phyloP scores from a whole-genome alignment of 2,888 invertebrate species.

The Didymodactylos carnosus region DNA sequence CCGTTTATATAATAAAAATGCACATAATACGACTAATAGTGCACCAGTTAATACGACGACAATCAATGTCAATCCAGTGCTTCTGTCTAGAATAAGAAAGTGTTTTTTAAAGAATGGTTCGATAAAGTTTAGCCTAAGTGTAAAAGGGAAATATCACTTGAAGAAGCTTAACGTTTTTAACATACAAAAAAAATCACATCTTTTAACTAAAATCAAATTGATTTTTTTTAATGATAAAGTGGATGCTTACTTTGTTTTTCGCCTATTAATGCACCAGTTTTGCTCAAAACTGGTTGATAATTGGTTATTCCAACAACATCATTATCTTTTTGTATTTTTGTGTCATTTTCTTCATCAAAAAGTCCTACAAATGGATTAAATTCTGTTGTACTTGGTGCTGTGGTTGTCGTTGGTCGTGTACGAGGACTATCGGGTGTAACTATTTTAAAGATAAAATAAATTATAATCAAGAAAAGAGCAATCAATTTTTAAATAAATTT shows the following conservation, averaged over 20 bases:
- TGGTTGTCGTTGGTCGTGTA: not conserved
- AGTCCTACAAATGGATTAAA: not conserved
- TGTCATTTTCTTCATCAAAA: not conserved
- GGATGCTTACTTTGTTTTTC: not conserved
- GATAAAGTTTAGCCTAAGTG: too few relatives aligned
- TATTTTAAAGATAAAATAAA: not conserved
- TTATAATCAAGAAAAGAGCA: not conserved
- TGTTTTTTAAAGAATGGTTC: too few relatives aligned
- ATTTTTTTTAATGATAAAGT: not conserved
- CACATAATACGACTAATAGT: not conserved
- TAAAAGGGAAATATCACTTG: too few relatives aligned
- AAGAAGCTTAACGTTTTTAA: too few relatives aligned
- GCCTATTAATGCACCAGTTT: not conserved
- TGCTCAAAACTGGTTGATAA: not conserved
- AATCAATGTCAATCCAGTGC: not conserved
- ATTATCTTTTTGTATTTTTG: too few relatives aligned
- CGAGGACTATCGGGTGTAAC: not conserved
- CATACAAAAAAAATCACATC: too few relatives aligned
- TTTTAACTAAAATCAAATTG: too few relatives aligned
- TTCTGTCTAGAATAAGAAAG: not conserved
- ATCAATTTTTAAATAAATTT: not conserved
- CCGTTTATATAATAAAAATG: not conserved
- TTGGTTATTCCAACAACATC: not conserved
- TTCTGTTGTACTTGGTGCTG: not conserved
- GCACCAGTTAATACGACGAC: not conserved